Evolutionary conservation across 92 coral and sea anemone genomes (phyloP).

Genomic region (Parazoanthus atlanticus): DNA sequence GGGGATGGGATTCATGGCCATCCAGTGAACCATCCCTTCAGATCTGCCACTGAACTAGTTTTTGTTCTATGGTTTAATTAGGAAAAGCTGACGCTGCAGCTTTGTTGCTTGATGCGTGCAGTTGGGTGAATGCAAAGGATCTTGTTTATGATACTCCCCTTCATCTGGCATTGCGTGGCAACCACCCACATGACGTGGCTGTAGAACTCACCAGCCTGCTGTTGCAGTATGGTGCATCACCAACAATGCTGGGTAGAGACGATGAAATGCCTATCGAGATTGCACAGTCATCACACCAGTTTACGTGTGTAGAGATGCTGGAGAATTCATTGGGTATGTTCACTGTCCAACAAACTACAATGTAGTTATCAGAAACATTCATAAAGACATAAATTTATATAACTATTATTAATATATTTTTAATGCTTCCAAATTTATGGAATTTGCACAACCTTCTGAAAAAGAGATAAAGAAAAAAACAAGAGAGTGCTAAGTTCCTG

Average conservation of each 20-base stretch:
- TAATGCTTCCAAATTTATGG: too few relatives aligned
- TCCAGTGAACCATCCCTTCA: not conserved
- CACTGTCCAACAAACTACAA: not conserved
- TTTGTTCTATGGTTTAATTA: conserved; percentile 7
- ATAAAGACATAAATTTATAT: not conserved
- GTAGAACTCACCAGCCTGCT: conserved; percentile 71
- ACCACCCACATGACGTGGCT: conserved; percentile 78
- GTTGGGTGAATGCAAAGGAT: conserved; percentile 85
- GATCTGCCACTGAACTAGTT: not conserved
- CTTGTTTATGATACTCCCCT: conserved; percentile 88
- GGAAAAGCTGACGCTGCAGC: conserved; percentile 74
- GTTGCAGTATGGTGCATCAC: conserved; percentile 90
- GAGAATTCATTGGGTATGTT: conserved; percentile 77
- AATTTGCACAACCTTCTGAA: too few relatives aligned
- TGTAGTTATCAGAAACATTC: not conserved
- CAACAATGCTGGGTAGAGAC: conserved; percentile 75
- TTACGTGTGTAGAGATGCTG: conserved; percentile 71
- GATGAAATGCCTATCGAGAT: conserved; percentile 84
- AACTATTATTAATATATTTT: too few relatives aligned
- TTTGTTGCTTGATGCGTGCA: conserved; percentile 79
- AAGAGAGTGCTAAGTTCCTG: too few relatives aligned
- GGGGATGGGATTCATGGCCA: too few relatives aligned
- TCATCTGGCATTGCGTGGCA: conserved; percentile 76
- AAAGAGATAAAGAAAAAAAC: too few relatives aligned
- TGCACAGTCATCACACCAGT: conserved; percentile 67